Evolutionary conservation across 2,888 invertebrate genomes (phyloP).

Genomic region (Platycheirus rosarum): DNA sequence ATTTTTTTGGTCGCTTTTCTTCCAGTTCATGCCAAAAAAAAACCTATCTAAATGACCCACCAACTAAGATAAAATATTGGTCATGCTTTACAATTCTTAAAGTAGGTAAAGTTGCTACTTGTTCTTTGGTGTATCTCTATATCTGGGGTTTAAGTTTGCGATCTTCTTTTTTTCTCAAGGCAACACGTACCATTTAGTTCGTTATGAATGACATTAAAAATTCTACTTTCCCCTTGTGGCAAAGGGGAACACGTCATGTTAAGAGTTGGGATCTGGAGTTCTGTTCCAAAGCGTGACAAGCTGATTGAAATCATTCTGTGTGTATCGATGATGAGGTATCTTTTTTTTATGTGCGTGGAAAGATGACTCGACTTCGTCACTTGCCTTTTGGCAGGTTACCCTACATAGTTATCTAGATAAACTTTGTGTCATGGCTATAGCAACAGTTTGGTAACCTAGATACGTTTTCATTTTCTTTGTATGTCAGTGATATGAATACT

Average conservation of each 20-base stretch:
- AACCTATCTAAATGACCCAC: slow-evolving; percentile 28
- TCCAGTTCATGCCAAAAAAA: slow-evolving; percentile 15
- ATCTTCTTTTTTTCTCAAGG: slow-evolving; percentile 22
- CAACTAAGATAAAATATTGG: slow-evolving; percentile 38
- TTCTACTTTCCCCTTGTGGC: slow-evolving; percentile 28
- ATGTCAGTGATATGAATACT: slow-evolving; percentile 34
- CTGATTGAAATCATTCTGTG: slow-evolving; percentile 24
- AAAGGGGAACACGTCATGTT: slow-evolving; percentile 19
- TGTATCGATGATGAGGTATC: slow-evolving; percentile 17
- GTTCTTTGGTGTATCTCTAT: not conserved
- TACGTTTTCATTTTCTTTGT: slow-evolving; percentile 32
- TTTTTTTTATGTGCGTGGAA: slow-evolving; percentile 17
- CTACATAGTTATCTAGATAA: too few species aligned
- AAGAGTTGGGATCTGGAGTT: slow-evolving; percentile 16
- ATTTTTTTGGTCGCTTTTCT: slow-evolving; percentile 11
- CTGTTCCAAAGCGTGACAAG: slow-evolving; percentile 37
- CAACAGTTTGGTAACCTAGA: slow-evolving; percentile 39
- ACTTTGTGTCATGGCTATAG: slow-evolving; percentile 8
- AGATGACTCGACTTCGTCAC: slow-evolving; percentile 9
- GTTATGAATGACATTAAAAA: slow-evolving; percentile 36
- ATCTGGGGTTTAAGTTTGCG: slow-evolving; percentile 24
- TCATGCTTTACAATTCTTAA: slow-evolving; percentile 28
- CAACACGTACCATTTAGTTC: slow-evolving; percentile 1
- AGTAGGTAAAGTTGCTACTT: not conserved
- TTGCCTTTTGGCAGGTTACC: slow-evolving; percentile 6